These are phyloP conservation scores for Indri indri DNA, from an alignment of 2,113 vertebrate genomes.

Conservation along the genomic window DNA sequence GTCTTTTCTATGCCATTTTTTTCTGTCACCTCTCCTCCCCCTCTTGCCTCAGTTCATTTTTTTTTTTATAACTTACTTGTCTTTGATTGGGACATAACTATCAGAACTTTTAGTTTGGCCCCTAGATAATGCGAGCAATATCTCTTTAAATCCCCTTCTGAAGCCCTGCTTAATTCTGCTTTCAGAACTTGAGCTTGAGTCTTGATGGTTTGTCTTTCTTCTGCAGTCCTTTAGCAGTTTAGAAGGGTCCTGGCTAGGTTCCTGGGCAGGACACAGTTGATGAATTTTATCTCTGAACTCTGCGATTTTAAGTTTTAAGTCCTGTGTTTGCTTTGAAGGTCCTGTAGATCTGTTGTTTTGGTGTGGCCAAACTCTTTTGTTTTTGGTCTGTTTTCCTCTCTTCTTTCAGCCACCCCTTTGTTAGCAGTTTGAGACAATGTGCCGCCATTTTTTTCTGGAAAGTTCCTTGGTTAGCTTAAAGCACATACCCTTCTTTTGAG, in stretches of 20 bases:
- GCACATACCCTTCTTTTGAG: not conserved
- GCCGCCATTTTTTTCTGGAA: not conserved
- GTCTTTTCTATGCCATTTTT: slow-evolving; percentile 8
- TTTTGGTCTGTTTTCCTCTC: not conserved
- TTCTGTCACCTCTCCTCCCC: not conserved
- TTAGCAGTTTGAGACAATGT: not conserved
- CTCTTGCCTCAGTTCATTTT: not conserved
- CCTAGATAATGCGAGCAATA: not conserved
- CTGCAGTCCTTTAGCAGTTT: not conserved
- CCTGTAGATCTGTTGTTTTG: not conserved
- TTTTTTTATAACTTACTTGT: not conserved
- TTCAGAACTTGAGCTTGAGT: not conserved
- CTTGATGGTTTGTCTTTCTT: not conserved
- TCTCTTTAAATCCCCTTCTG: not conserved
- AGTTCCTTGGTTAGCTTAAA: slow-evolving; percentile 21
- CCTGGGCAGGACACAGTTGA: not conserved
- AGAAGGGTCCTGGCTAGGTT: not conserved
- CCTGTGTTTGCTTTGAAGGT: not conserved
- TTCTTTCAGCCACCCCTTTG: not conserved
- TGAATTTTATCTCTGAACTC: not conserved
- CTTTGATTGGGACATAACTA: not conserved
- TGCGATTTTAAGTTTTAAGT: slow-evolving; percentile 12
- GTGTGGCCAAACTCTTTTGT: not conserved
- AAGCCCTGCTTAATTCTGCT: not conserved
- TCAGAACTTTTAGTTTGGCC: not conserved